phyloP scores from a whole-genome alignment of 2,797 vertebrate genomes.

The Melanotaenia parkinsoni region DNA sequence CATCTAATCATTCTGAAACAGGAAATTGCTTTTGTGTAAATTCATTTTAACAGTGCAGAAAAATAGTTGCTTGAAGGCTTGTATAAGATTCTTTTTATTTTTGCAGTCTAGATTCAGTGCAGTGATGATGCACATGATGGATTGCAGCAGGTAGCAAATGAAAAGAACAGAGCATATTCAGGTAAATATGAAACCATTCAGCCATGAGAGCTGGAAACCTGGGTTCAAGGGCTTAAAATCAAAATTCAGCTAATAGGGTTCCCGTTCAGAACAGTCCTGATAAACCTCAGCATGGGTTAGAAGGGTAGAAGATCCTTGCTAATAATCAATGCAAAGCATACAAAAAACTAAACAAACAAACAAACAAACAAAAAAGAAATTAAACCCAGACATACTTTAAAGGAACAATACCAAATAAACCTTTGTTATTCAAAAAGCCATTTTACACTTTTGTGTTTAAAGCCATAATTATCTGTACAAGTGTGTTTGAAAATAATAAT shows the following conservation, averaged over 20 bases:
- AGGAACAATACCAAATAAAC: not conserved
- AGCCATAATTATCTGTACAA: too few species aligned
- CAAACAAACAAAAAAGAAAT: too few species aligned
- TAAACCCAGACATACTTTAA: not conserved
- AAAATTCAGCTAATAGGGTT: constrained; percentile 13
- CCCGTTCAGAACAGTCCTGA: not conserved
- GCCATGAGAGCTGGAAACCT: constrained; percentile 17
- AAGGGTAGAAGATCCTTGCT: constrained; percentile 9
- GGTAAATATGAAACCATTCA: constrained; percentile 12
- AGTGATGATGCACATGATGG: constrained; percentile 6
- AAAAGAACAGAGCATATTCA: constrained; percentile 6
- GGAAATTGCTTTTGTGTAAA: constrained; percentile 29
- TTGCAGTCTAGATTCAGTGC: constrained; percentile 14
- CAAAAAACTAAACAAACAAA: too few species aligned
- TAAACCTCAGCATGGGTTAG: constrained; percentile 6
- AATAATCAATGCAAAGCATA: constrained; percentile 13
- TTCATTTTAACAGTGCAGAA: constrained; percentile 19
- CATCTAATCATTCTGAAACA: constrained; percentile 9
- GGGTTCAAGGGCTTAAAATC: constrained; percentile 9
- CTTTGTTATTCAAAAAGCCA: not conserved
- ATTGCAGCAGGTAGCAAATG: constrained; percentile 6
- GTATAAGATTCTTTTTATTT: not conserved
- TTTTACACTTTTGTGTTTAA: too few species aligned
- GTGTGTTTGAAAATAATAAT: too few species aligned
- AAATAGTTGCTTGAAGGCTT: constrained; percentile 12